These are phyloP conservation scores for Ptilorrhoa leucosticta DNA, from an alignment of 2,113 vertebrate genomes.

Conservation along the genomic window DNA sequence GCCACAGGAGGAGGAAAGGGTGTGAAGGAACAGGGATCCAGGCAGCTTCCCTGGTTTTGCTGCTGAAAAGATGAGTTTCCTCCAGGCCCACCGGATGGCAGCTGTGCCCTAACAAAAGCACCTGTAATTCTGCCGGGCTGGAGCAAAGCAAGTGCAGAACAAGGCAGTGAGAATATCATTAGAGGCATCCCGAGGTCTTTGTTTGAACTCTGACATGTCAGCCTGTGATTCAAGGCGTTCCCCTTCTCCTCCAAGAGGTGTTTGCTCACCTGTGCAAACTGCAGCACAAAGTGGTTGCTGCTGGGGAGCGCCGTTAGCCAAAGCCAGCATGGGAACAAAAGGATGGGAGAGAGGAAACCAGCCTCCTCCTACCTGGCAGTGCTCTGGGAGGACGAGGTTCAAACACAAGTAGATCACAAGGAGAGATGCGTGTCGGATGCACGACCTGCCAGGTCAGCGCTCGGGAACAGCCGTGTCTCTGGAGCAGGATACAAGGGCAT, in stretches of 20 bases:
- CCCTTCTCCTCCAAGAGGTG: background rate
- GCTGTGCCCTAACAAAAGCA: background rate
- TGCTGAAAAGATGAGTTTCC: background rate
- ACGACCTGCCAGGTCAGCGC: accelerated
- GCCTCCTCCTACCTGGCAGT: background rate
- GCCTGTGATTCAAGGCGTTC: background rate
- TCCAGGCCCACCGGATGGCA: accelerated
- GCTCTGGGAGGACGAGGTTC: background rate
- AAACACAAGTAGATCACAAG: background rate
- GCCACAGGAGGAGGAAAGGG: background rate
- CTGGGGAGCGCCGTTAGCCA: background rate
- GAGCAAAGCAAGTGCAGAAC: background rate
- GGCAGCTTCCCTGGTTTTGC: background rate
- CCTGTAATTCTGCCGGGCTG: background rate
- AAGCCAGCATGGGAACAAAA: background rate
- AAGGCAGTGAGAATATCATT: background rate
- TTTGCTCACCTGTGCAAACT: background rate
- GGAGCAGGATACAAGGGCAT: background rate
- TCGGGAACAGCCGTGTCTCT: background rate
- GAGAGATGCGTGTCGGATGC: accelerated
- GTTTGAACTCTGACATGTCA: background rate
- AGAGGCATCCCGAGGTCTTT: background rate
- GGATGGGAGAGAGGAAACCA: background rate
- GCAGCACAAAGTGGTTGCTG: background rate
- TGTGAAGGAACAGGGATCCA: background rate